These are phyloP conservation scores for Hyaena hyaena DNA, from an alignment of 2,113 vertebrate genomes.

Conservation along the genomic window DNA sequence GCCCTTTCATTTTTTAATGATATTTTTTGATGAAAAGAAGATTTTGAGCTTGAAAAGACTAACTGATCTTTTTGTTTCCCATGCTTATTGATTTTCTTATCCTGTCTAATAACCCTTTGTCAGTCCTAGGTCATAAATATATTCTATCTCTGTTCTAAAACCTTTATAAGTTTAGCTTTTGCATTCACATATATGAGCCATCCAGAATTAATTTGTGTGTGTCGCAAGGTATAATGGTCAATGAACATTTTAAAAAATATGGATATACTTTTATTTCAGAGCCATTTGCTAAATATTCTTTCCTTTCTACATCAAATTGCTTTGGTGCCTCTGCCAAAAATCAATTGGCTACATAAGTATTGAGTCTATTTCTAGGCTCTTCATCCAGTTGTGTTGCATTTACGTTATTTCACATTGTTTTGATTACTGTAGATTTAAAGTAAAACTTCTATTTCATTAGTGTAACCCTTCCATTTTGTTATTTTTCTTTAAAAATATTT, in stretches of 20 bases:
- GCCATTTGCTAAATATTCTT: background rate
- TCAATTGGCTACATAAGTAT: background rate
- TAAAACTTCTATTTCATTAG: background rate
- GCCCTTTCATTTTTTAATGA: conserved; percentile 4
- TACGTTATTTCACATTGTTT: background rate
- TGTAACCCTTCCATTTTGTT: background rate
- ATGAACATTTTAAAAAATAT: background rate
- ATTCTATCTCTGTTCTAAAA: background rate
- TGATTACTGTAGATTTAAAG: background rate
- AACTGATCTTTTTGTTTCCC: background rate
- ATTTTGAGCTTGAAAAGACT: background rate
- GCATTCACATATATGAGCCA: background rate
- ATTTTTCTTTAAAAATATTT: background rate
- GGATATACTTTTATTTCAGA: background rate
- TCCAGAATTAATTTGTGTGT: background rate
- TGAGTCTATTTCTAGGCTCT: background rate
- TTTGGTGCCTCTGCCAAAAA: background rate
- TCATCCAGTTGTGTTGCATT: background rate
- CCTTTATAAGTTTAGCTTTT: background rate
- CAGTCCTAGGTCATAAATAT: background rate
- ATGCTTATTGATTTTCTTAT: background rate
- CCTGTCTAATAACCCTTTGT: background rate
- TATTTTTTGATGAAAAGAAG: background rate
- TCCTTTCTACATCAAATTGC: background rate
- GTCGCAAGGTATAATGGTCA: background rate